Conservation (phyloP, 2,888 invertebrate species). For the Pediacus dermestoides region DNA sequence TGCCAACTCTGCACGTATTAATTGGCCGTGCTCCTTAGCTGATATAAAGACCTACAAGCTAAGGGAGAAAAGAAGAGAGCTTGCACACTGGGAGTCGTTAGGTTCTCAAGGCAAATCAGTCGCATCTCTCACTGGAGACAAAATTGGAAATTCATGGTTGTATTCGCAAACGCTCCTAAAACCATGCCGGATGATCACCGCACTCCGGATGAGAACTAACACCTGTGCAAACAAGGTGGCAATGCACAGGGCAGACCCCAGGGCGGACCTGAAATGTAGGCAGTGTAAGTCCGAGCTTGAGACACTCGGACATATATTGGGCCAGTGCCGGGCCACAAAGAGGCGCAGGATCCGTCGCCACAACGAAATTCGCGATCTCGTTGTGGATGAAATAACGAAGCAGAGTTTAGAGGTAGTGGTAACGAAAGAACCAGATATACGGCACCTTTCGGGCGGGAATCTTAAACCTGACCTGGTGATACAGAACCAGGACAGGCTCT, state of each 20-base stretch:
- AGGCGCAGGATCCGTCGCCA: too few relatives aligned
- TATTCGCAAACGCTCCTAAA: slow-evolving; percentile 28
- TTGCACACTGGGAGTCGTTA: slow-evolving; percentile 27
- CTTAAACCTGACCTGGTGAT: slow-evolving; percentile 36
- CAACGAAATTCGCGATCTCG: slow-evolving; percentile 27
- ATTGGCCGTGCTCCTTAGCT: too few relatives aligned
- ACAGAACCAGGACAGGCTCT: slow-evolving; percentile 26
- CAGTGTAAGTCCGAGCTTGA: slow-evolving; percentile 31
- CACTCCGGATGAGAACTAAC: slow-evolving; percentile 35
- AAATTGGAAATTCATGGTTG: slow-evolving; percentile 32
- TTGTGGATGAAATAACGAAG: slow-evolving; percentile 16
- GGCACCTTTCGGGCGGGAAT: slow-evolving; percentile 18
- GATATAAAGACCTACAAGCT: slow-evolving; percentile 15
- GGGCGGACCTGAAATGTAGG: slow-evolving; percentile 30
- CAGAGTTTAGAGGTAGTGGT: slow-evolving; percentile 18
- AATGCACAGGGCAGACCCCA: slow-evolving; percentile 27
- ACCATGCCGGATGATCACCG: slow-evolving; percentile 32
- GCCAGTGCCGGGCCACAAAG: slow-evolving; percentile 30
- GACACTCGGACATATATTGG: slow-evolving; percentile 38
- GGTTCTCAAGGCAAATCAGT: slow-evolving; percentile 33
- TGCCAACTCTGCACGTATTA: slow-evolving; percentile 20
- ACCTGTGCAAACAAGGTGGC: slow-evolving; percentile 28
- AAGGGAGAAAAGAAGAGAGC: slow-evolving; percentile 25
- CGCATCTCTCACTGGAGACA: slow-evolving; percentile 26
- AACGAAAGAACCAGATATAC: slow-evolving; percentile 20